A percentile compares a stretch with the other conserved stretches of the same genome.
phyloP scores from a whole-genome alignment of 2,888 invertebrate species.

The Torymus tubicola region DNA sequence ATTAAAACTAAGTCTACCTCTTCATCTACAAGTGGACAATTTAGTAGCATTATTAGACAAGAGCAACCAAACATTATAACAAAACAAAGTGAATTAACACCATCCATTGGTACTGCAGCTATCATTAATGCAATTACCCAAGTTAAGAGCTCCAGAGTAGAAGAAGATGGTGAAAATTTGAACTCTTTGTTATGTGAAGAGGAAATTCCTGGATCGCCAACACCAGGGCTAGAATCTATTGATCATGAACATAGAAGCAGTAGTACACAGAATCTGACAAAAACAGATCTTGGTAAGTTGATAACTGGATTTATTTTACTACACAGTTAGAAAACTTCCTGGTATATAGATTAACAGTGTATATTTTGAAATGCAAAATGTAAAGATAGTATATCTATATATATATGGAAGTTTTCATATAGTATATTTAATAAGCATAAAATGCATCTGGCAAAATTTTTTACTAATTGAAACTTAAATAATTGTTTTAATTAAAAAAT shows the following conservation, averaged over 20 bases:
- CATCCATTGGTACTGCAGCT: conserved; percentile 22
- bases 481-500: no score
- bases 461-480: no score
- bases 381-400: no score
- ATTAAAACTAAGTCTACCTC: conserved; percentile 11
- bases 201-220: conserved; percentile 93
- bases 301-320: not conserved
- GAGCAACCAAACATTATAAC: not conserved
- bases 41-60: conserved; percentile 21
- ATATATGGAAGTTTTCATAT: no score
- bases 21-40: not conserved
- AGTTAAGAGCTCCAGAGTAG: conserved; percentile 62
- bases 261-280: conserved; percentile 53
- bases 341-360: no score
- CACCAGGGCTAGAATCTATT: conserved; percentile 79
- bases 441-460: no score
- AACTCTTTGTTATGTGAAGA: conserved; percentile 91
- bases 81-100: conserved; percentile 5
- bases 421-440: no score
- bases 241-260: conserved; percentile 64
- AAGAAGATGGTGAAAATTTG: conserved; percentile 81
- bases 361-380: no score
- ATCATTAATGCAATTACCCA: conserved; percentile 12
- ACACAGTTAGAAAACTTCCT: no score
- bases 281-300: conserved; percentile 51